These are phyloP conservation scores for Drosophila merina DNA, from an alignment of 2,888 invertebrate species.

Conservation along the genomic window DNA sequence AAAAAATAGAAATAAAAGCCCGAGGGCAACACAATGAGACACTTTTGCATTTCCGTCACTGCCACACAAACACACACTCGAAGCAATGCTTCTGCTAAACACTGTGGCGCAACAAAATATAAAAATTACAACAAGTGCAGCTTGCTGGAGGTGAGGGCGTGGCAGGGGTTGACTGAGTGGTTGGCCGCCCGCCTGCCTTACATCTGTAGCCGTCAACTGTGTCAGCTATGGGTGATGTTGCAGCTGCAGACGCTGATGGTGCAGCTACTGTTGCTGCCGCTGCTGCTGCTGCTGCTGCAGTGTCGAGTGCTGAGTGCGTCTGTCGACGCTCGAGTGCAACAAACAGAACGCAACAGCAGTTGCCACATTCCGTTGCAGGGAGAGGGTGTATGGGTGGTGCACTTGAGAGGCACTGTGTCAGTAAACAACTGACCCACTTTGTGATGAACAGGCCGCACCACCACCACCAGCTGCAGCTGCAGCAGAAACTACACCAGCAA, in stretches of 20 bases:
- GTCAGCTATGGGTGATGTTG: constrained; percentile 47
- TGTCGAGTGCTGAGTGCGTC: constrained; percentile 73
- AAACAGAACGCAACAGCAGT: constrained; percentile 66
- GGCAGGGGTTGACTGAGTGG: constrained; percentile 73
- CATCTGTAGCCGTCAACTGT: constrained; percentile 72
- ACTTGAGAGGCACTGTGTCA: constrained; percentile 77
- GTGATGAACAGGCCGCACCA: constrained; percentile 60
- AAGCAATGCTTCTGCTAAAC: constrained; percentile 65
- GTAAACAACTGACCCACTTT: constrained; percentile 78
- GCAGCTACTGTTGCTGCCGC: constrained; percentile 15
- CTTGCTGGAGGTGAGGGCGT: constrained; percentile 14
- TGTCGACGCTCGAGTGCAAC: constrained; percentile 79
- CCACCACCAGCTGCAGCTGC: constrained; percentile 28
- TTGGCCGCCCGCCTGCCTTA: constrained; percentile 65
- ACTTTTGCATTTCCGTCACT: constrained; percentile 70
- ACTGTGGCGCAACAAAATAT: constrained; percentile 44
- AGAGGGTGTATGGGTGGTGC: constrained; percentile 31
- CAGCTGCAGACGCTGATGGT: constrained; percentile 24
- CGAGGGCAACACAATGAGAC: constrained; percentile 65
- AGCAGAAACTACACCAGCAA: constrained; percentile 20
- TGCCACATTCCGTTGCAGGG: constrained; percentile 47
- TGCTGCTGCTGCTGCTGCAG: constrained; percentile 21
- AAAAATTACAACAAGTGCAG: constrained; percentile 60
- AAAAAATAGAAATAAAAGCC: constrained; percentile 9
- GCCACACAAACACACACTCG: constrained; percentile 45